These are phyloP conservation scores for Sarcophaga bullata DNA, from an alignment of 1,140 invertebrate species.

Conservation along the genomic window DNA sequence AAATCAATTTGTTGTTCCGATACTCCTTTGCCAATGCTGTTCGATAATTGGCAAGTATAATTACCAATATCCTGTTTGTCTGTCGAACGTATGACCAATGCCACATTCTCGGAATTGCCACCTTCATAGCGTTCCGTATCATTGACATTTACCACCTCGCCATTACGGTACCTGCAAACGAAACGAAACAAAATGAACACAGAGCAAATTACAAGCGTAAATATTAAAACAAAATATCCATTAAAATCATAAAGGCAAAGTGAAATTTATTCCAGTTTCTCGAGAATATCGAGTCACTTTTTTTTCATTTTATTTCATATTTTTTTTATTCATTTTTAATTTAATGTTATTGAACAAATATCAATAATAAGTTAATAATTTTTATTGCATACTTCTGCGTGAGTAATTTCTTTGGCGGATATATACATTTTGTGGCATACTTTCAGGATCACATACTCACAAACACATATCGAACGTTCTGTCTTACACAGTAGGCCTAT, in stretches of 20 bases:
- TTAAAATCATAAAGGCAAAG: background rate
- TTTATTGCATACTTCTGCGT: constrained; percentile 23
- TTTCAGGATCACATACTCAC: background rate
- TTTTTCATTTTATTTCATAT: too few relatives aligned
- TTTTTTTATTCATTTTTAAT: background rate
- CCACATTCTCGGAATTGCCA: constrained; percentile 77
- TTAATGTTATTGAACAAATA: constrained; percentile 22
- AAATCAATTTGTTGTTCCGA: constrained; percentile 78
- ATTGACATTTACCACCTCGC: constrained; percentile 73
- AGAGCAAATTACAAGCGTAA: background rate
- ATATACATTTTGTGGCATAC: constrained; percentile 1
- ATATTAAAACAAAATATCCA: constrained; percentile 19
- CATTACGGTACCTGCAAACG: constrained; percentile 77
- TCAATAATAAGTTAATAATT: constrained; percentile 27
- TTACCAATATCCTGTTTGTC: constrained; percentile 80
- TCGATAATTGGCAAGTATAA: constrained; percentile 82
- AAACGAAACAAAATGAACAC: constrained; percentile 37
- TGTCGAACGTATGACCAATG: constrained; percentile 80
- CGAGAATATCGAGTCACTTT: too few relatives aligned
- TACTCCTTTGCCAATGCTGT: constrained; percentile 73
- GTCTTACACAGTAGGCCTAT: too few relatives aligned
- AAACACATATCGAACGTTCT: too few relatives aligned
- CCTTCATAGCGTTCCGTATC: constrained; percentile 77
- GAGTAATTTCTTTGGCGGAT: background rate
- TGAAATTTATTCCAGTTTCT: background rate